Evolutionary conservation across 2,113 vertebrate genomes (phyloP), one percentile per base, ranked within the genome.

Genomic region (Chamaetylas fuelleborni): DNA sequence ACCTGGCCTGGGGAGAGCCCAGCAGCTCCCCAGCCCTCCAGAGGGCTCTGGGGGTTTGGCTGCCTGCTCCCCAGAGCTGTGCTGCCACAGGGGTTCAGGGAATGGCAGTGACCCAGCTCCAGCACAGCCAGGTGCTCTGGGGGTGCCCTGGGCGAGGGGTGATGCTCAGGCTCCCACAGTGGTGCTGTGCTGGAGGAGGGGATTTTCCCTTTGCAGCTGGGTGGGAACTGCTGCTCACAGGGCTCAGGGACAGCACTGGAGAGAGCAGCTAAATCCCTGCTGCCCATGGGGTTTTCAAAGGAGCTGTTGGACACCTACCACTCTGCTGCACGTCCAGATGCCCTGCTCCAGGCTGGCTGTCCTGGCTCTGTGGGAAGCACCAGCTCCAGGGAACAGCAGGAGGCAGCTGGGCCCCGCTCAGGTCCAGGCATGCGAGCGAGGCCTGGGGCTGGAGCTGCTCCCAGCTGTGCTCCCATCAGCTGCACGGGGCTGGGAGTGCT

Each of bases 131-230:
- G 80, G 76, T 28, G 88, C 82, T 56, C 9, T 1, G 71, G 91
- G 31, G 43, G 15, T 9, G 43, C 81, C 1, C 3, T 2, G 1
- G 9, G 58, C 0, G 0, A 22, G 47, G 0, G 12, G 1, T 2
- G 22, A 8, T 1, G 70, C 19, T 23, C 71, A 9, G 80, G 71
- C 48, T 81, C 50, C 29, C 1, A 0, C 1, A 1, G 16, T 0
- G 88, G 12, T 38, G 38, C 38, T 38, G 38, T 38, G 38, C 38
- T 17, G 64, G 25, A 51, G 31, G 29, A 42, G 26, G 6, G 56
- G 29, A 6, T 5, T 4, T 4, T 48, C 79, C 34, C 19, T 45
- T 23, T 7, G 2, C 1, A 51, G 1, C 51, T 6, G 34, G 20
- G 19, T 70, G 66, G 61, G 70, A 74, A 1, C 5, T 4, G 65